Percentiles rank a stretch among this genome's conserved stretches.
Evolutionary conservation across 2,888 invertebrate genomes (phyloP).

Genomic region (Zelleria hepariella): DNA sequence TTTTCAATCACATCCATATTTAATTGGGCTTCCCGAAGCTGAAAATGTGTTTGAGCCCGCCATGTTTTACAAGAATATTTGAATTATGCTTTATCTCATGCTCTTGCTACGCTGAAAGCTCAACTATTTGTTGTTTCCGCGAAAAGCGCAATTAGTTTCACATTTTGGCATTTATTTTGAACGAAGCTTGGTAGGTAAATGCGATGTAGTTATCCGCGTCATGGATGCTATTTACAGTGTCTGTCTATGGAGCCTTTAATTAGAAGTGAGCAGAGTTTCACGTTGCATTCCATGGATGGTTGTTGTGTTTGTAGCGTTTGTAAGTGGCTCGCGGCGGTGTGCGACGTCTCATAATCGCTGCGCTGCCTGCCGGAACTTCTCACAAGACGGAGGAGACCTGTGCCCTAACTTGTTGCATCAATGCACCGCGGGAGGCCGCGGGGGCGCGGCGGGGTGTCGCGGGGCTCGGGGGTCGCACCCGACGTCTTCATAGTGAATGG

Average conservation of each 20-base stretch:
- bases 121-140: background rate
- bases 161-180: background rate
- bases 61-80: conserved; percentile 50
- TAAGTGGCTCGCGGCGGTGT: background rate
- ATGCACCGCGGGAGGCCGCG: conserved; percentile 45
- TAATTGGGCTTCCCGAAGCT: conserved; percentile 70
- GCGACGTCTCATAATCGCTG: background rate
- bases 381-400: conserved; percentile 49
- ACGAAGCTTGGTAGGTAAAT: background rate
- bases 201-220: background rate
- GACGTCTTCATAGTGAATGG: conserved; percentile 70
- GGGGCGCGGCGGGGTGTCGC: conserved; percentile 30
- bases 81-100: conserved; percentile 22
- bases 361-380: conserved; percentile 46
- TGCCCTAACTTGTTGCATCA: conserved; percentile 69
- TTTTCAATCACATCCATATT: conserved; percentile 73
- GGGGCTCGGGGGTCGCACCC: conserved; percentile 25
- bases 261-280: background rate
- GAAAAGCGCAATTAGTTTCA: background rate
- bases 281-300: background rate
- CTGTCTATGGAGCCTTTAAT: background rate
- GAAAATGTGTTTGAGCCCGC: conserved; percentile 62
- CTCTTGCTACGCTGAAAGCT: background rate
- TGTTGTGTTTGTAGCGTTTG: background rate
- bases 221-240: background rate